Evolutionary conservation across 2,113 vertebrate species (phyloP).

Genomic region (Semnopithecus entellus): DNA sequence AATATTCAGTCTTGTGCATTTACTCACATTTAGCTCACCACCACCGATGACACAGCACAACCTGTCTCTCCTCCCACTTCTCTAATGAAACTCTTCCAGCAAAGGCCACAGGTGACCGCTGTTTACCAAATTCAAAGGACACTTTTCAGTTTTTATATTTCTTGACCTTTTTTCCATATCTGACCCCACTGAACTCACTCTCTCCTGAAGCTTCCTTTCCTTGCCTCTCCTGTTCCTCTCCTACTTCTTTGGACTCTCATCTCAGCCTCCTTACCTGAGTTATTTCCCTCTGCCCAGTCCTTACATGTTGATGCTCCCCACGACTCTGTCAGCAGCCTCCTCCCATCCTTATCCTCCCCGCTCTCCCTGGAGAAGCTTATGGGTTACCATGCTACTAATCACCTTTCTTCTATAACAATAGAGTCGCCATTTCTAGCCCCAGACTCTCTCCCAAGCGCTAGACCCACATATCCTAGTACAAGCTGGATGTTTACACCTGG

Average conservation of each 20-base stretch:
- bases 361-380: not conserved
- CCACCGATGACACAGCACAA: no score
- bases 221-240: not conserved
- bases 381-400: no score
- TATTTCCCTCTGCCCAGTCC: not conserved
- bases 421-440: not conserved
- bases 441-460: not conserved
- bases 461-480: not conserved
- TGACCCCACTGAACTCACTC: not conserved
- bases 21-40: not conserved
- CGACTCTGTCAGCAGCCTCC: not conserved
- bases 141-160: not conserved
- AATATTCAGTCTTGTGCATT: not conserved
- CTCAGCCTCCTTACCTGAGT: not conserved
- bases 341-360: not conserved
- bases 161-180: not conserved
- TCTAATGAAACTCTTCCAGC: not conserved
- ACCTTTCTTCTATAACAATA: not conserved
- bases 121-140: not conserved
- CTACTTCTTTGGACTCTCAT: not conserved
- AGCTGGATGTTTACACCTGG: not conserved
- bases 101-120: not conserved
- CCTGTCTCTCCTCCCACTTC: no score
- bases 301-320: not conserved
- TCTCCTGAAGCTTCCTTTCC: not conserved